Evolutionary conservation across 2,888 invertebrate genomes (phyloP), one percentile per base, ranked within the genome.

Genomic region (Plagodis pulveraria): DNA sequence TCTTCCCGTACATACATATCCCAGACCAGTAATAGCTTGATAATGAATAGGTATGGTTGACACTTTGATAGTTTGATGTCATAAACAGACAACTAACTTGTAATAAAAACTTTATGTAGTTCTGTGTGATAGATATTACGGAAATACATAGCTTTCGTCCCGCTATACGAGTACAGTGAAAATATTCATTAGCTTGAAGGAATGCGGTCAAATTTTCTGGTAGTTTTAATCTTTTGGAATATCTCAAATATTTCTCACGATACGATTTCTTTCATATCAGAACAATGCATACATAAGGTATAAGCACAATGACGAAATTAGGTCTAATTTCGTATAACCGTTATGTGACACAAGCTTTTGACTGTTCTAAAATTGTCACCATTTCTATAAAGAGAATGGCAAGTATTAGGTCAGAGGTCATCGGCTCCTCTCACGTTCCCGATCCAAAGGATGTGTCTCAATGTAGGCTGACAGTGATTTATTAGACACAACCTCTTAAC

Each of bases 401-500:
- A 34, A 55, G 43, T 65, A 63, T 59, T 70, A 69, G 69, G 71
- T 67, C 64, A 74, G 68, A 73, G 74, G 70, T 74, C 50, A 69
- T 70, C 43, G 68, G 58, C 65, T 53, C 52, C 43, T 45, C 56
- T 59, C 56, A 60, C 54, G 62, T 57, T 67, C 65, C 38, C 40
- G 61, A 56, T 66, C 50, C 52, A 53, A 62, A 66, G 67, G 69
- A 68, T 63, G 67, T 65, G 56, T 64, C 67, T 67, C 66, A 67
- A 67, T 68, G 65, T 60, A 69, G 58, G 34, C 48, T 48, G 71
- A 77, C 75, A 76, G 65, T 75, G 77, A 82, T 79, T 76, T 74
- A 82, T 81, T 68, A 58, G 34, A 41, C 40, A 10, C 42, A 45
- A 36, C 43, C 38, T 46, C 46, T n/a, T 38, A 55, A 46, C 50